Conservation (phyloP, 64 coral and sea anemone species). For the Stylophora pistillata region DNA sequence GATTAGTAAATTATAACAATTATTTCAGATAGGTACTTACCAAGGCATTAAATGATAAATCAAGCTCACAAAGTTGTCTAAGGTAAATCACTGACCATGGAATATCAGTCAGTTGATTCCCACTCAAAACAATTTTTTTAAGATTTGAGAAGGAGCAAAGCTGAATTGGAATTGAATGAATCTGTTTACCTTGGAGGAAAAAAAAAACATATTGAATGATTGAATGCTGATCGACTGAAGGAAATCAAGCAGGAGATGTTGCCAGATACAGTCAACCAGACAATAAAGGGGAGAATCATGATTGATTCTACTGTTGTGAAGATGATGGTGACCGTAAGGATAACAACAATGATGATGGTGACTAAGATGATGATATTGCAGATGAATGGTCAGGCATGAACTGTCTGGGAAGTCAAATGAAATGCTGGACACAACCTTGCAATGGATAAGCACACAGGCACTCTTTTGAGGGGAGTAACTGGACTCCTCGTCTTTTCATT, state of each 20-base stretch:
- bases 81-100: conserved; percentile 66
- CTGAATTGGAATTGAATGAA: conserved; percentile 17
- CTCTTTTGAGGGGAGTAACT: too few species aligned
- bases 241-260: background rate
- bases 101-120: conserved; percentile 36
- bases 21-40: conserved; percentile 8
- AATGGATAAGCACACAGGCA: too few species aligned
- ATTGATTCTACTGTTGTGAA: too few species aligned
- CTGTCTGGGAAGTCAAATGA: too few species aligned
- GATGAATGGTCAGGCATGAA: too few species aligned
- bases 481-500: too few species aligned
- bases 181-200: conserved; percentile 31
- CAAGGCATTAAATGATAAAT: conserved; percentile 51
- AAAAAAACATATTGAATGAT: background rate
- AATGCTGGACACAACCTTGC: too few species aligned
- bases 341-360: too few species aligned
- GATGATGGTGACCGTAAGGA: too few species aligned
- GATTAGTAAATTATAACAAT: background rate
- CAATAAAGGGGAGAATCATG: too few species aligned
- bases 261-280: too few species aligned
- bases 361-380: too few species aligned
- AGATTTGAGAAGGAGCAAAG: conserved; percentile 47
- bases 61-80: conserved; percentile 47
- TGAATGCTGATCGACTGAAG: background rate
- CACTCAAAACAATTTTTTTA: conserved; percentile 13